Conservation (phyloP, 92 coral and sea anemone species). For the Epizoanthus ramosus region DNA sequence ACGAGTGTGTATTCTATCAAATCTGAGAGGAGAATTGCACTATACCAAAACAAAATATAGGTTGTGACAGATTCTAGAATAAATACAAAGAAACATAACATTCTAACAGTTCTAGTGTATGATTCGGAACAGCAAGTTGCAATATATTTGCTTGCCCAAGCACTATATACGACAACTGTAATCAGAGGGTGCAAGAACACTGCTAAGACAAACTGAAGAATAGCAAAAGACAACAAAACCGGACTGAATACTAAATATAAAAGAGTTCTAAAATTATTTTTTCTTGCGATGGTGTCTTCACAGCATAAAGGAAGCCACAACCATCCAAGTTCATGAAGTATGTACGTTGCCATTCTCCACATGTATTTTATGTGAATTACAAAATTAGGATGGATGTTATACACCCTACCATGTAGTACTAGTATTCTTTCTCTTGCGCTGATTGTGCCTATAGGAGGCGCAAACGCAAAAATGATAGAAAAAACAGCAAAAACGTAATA, state of each 20-base stretch:
- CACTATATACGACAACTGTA: background rate
- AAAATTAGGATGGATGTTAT: background rate
- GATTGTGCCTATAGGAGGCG: background rate
- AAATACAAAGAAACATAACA: too few species aligned
- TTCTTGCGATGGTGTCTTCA: background rate
- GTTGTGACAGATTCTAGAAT: too few species aligned
- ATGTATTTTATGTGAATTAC: too few species aligned
- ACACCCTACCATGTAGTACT: too few species aligned
- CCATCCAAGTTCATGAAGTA: too few species aligned
- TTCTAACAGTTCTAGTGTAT: too few species aligned
- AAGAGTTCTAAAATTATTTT: background rate
- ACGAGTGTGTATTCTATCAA: slow-evolving; percentile 4
- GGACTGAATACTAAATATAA: background rate
- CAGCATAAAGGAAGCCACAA: slow-evolving; percentile 10
- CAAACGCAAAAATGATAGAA: background rate
- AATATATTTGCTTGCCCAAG: too few species aligned
- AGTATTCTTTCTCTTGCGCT: too few species aligned
- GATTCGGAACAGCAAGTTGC: too few species aligned
- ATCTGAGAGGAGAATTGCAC: background rate
- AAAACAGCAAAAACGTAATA: background rate
- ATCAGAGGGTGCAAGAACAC: background rate
- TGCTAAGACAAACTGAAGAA: background rate
- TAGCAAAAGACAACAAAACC: background rate
- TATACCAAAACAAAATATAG: too few species aligned
- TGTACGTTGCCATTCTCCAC: too few species aligned